These are phyloP conservation scores for Neolamprologus toae DNA, from an alignment of 2,113 vertebrate genomes.

Conservation along the genomic window DNA sequence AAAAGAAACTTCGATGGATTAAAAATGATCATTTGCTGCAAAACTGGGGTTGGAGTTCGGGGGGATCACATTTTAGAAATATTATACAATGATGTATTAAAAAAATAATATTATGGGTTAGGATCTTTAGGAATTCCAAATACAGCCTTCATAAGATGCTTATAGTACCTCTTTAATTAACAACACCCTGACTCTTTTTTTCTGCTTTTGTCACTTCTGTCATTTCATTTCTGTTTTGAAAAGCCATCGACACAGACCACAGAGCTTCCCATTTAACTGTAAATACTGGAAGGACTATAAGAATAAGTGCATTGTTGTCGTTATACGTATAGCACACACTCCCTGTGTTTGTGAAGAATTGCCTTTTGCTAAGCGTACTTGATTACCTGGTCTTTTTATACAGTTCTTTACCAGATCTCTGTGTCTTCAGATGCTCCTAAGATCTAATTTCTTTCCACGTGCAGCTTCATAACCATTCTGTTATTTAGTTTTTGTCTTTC, in stretches of 20 bases:
- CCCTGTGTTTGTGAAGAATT: not conserved
- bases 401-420: not conserved
- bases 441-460: accelerated
- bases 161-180: conserved; percentile 16
- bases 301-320: not conserved
- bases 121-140: not conserved
- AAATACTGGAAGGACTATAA: not conserved
- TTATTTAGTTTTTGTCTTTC: not conserved
- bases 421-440: not conserved
- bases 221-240: not conserved
- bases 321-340: not conserved
- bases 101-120: not conserved
- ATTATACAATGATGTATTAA: not conserved
- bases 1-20: not conserved
- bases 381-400: not conserved
- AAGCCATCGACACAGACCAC: not conserved
- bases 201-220: not conserved
- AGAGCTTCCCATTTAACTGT: not conserved
- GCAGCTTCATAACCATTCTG: not conserved
- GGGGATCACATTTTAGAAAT: not conserved
- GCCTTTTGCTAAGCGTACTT: not conserved
- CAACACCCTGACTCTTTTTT: not conserved
- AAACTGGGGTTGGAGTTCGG: not conserved
- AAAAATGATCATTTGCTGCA: not conserved
- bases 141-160: not conserved